Evolutionary conservation across 2,888 invertebrate genomes (phyloP).

Genomic region (Mayetiola destructor): DNA sequence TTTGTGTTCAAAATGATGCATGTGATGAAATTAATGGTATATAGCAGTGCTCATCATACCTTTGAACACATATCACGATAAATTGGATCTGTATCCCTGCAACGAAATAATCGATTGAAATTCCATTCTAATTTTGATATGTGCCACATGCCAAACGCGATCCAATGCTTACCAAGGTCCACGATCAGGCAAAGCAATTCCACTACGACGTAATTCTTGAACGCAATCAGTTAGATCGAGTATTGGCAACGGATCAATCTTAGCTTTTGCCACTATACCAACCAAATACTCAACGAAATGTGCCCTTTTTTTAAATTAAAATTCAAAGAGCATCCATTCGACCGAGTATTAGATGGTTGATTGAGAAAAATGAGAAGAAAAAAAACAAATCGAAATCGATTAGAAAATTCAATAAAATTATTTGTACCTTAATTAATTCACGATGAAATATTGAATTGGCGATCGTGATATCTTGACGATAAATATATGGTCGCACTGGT

Average conservation of each 20-base stretch:
- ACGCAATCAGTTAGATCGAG: conserved; percentile 76
- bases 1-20: not conserved
- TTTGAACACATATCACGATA: not conserved
- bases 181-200: conserved; percentile 68
- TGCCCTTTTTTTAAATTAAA: conserved; percentile 43
- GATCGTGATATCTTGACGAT: conserved; percentile 25
- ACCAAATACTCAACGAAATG: conserved; percentile 96
- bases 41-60: not conserved
- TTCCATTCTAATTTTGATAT: not conserved
- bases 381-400: conserved; percentile 15
- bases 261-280: conserved; percentile 63
- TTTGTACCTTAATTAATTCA: conserved; percentile 46
- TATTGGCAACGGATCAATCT: conserved; percentile 78
- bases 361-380: conserved; percentile 14
- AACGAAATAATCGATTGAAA: not conserved
- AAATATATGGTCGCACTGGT: conserved; percentile 62
- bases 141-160: not conserved
- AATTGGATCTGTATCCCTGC: conserved; percentile 4
- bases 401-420: conserved; percentile 14
- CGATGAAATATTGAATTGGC: conserved; percentile 49
- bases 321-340: conserved; percentile 17
- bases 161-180: conserved; percentile 47
- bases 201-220: conserved; percentile 73
- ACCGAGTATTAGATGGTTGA: not conserved
- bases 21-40: not conserved